phyloP scores from a whole-genome alignment of 2,113 vertebrate species.

The Girardinichthys multiradiatus region DNA sequence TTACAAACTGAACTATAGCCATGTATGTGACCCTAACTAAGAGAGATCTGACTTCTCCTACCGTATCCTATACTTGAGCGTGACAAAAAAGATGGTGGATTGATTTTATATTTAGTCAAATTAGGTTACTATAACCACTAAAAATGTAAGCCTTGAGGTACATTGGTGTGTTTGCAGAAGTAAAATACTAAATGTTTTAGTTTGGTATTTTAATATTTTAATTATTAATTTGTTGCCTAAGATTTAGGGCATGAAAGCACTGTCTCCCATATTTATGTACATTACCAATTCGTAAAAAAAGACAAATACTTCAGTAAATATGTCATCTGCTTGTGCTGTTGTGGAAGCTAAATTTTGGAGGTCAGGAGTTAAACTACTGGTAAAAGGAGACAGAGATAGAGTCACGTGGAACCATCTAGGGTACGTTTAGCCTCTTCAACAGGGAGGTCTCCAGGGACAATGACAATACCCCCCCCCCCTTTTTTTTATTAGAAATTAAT shows the following conservation, averaged over 20 bases:
- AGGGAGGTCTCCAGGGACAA: conserved; percentile 37
- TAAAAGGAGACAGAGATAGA: conserved; percentile 17
- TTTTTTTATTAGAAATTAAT: conserved; percentile 42
- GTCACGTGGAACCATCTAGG: conserved; percentile 33
- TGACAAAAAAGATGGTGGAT: conserved; percentile 40
- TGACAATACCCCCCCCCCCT: conserved; percentile 7
- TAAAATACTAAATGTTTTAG: not conserved
- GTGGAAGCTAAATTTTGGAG: conserved; percentile 25
- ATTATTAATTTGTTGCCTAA: conserved; percentile 4
- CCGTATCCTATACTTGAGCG: conserved; percentile 18
- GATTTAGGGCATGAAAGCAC: conserved; percentile 4
- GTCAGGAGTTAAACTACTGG: conserved; percentile 48
- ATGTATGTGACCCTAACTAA: not conserved
- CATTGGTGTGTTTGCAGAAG: conserved; percentile 24
- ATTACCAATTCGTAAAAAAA: conserved; percentile 16
- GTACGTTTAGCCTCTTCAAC: conserved; percentile 52
- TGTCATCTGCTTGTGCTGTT: not conserved
- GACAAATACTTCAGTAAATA: conserved; percentile 14
- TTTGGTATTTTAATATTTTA: not conserved
- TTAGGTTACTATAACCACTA: conserved; percentile 56
- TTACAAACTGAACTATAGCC: conserved; percentile 18
- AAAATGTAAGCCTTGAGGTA: conserved; percentile 50
- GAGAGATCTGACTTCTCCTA: conserved; percentile 12
- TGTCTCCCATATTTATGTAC: conserved; percentile 16
- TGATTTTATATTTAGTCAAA: conserved; percentile 47